Base-by-base conservation (phyloP, 1,140 invertebrate species). In the Drosophila ohnishii region DNA sequence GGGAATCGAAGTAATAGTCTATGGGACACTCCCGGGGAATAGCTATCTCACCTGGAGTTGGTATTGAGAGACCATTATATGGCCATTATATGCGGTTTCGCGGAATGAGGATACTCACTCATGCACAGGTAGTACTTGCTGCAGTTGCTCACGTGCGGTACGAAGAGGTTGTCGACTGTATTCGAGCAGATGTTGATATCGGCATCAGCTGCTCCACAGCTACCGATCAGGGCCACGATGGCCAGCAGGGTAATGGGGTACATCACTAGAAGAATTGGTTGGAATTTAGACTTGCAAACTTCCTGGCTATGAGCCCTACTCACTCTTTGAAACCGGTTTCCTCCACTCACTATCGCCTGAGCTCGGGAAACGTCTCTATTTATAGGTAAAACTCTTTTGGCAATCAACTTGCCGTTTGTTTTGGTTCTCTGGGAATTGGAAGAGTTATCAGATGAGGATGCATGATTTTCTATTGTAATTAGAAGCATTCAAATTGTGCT, bases 81-180 rank as follows among this genome's bases (percentile, higher is more conserved):
- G n/a, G n/a, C n/a, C n/a, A n/a, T 22, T 5, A 25, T 10, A 25
- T 1, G 1, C 1, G 16, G 8, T 6, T 9, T 35, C 5, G 2
- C 3, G 2, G 10, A 3, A 13, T 4, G 0, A 1, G 14, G n/a
- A 8, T 9, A 66, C 80, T 63, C 10, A 88, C 87, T 59, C 55
- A 91, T 60, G 39, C 90, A 91, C 19, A 91, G 58, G 58, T 85
- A 77, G 51, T 91, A 91, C 39, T 75, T 16, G 55, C 63, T 73
- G 53, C 90, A 91, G 47, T 88, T 71, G 42, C 35, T 61, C 7
- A 91, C 30, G 11, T 71, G 59, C 2, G 90, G 90, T 42, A 91
- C 25, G 28, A 91, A 90, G 0, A 90, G 44, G 53, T 78, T 80
- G 40, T 79, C 66, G 2, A 35, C 66, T 22, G 86, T 90, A 53